Percentiles rank a stretch among this genome's conserved stretches.
Conservation (phyloP, 2,888 invertebrate species). For the Drosophila macrospina region DNA sequence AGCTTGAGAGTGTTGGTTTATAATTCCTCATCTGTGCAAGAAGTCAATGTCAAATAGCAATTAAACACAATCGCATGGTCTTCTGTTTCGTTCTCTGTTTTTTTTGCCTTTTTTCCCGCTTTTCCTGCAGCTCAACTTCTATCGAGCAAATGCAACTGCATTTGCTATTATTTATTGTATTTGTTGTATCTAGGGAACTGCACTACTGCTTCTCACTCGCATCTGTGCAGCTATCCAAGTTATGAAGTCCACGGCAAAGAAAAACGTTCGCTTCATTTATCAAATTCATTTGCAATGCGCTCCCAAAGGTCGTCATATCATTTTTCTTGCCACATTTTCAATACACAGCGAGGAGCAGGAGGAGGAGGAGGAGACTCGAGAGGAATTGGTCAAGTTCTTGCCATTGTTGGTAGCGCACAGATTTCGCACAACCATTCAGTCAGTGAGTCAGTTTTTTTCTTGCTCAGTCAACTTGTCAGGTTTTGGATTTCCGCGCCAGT, state of each 20-base stretch:
- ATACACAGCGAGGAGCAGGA: no score
- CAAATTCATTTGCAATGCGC: conserved; percentile 58
- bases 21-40: not conserved
- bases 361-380: not conserved
- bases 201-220: conserved; percentile 4
- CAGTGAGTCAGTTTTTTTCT: conserved; percentile 34
- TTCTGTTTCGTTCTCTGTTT: conserved; percentile 12
- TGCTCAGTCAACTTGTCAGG: conserved; percentile 38
- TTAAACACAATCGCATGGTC: conserved; percentile 10
- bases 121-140: conserved; percentile 16
- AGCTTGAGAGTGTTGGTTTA: conserved; percentile 3
- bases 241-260: conserved; percentile 18
- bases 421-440: conserved; percentile 59
- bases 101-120: no score
- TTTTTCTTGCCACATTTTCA: conserved; percentile 66
- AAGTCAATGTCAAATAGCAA: conserved; percentile 45
- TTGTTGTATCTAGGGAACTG: not conserved
- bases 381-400: conserved; percentile 42
- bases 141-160: not conserved
- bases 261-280: conserved; percentile 63
- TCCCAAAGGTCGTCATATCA: conserved; percentile 49
- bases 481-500: conserved; percentile 67
- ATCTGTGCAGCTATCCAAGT: conserved; percentile 8
- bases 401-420: conserved; percentile 49
- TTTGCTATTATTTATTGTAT: conserved; percentile 1